A percentile compares a stretch with the other conserved stretches of the same genome.
Evolutionary conservation across 2,888 invertebrate species (phyloP).

Genomic region (Falcaria lacertinaria): DNA sequence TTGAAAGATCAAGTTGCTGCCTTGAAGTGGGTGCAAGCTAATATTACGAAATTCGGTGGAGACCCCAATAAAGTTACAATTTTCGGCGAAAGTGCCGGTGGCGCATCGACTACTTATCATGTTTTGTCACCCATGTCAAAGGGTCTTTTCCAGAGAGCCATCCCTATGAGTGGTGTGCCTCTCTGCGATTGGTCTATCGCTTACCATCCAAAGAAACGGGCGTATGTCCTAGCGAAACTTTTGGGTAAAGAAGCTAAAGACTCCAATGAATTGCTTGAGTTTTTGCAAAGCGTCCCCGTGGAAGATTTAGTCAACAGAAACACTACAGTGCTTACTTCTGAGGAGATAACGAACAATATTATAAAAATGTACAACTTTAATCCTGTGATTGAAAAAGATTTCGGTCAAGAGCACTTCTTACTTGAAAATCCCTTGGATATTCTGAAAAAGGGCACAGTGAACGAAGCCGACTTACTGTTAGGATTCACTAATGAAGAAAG

Average conservation of each 20-base stretch:
- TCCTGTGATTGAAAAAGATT: constrained; percentile 39
- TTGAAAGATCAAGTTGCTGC: constrained; percentile 59
- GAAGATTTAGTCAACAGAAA: constrained; percentile 23
- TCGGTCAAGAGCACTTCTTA: constrained; percentile 31
- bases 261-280: constrained; percentile 31
- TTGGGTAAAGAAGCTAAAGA: constrained; percentile 38
- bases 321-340: constrained; percentile 21
- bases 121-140: constrained; percentile 47
- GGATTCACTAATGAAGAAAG: constrained; percentile 85
- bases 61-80: constrained; percentile 39
- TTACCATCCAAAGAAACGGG: constrained; percentile 30
- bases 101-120: constrained; percentile 32
- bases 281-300: constrained; percentile 33
- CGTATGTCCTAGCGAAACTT: constrained; percentile 34
- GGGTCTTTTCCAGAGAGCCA: constrained; percentile 44
- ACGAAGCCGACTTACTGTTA: constrained; percentile 81
- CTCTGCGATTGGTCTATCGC: constrained; percentile 33
- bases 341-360: constrained; percentile 16
- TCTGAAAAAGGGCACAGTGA: constrained; percentile 57
- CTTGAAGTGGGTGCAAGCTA: constrained; percentile 40
- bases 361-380: constrained; percentile 26
- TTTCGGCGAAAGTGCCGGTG: constrained; percentile 49
- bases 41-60: constrained; percentile 42
- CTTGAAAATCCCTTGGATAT: constrained; percentile 22
- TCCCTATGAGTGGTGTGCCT: constrained; percentile 47